These are phyloP conservation scores for Haemorhous mexicanus DNA, from an alignment of 2,113 vertebrate species.

Conservation along the genomic window DNA sequence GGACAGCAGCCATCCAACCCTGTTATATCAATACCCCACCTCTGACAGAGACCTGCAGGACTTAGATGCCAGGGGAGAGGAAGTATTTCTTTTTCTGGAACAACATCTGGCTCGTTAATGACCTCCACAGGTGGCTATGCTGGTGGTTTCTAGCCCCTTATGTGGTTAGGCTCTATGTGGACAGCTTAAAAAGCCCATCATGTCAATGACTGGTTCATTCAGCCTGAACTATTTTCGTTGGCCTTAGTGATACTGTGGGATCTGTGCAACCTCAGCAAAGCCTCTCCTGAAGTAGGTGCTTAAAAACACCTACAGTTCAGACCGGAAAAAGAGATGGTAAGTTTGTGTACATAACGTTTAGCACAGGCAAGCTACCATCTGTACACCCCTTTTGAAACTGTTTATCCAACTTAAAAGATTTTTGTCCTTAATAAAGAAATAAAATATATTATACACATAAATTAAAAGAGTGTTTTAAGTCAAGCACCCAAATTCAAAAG, in stretches of 20 bases:
- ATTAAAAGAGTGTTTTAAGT: not conserved
- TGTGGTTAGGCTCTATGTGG: constrained; percentile 49
- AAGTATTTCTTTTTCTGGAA: constrained; percentile 18
- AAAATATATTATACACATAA: not conserved
- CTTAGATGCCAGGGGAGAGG: not conserved
- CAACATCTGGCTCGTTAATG: constrained; percentile 27
- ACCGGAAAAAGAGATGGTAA: not conserved
- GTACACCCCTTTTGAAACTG: not conserved
- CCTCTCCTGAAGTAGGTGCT: constrained; percentile 52
- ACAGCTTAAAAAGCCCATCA: constrained; percentile 36
- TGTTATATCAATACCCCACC: not conserved
- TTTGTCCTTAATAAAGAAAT: not conserved
- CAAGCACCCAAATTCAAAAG: not conserved
- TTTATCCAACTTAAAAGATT: not conserved
- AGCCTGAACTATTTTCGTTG: constrained; percentile 46
- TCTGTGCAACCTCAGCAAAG: constrained; percentile 44
- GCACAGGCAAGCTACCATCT: not conserved
- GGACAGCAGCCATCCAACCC: not conserved
- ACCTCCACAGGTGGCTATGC: constrained; percentile 5
- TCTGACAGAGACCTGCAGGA: not conserved
- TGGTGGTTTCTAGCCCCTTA: constrained; percentile 36
- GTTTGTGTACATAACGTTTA: constrained; percentile 26
- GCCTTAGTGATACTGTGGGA: constrained; percentile 19
- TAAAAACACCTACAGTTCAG: constrained; percentile 20
- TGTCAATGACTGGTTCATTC: constrained; percentile 48